A percentile compares a stretch with the other conserved stretches of the same genome.
phyloP scores from a whole-genome alignment of 1,140 invertebrate species.

The Lordiphosa mommai region DNA sequence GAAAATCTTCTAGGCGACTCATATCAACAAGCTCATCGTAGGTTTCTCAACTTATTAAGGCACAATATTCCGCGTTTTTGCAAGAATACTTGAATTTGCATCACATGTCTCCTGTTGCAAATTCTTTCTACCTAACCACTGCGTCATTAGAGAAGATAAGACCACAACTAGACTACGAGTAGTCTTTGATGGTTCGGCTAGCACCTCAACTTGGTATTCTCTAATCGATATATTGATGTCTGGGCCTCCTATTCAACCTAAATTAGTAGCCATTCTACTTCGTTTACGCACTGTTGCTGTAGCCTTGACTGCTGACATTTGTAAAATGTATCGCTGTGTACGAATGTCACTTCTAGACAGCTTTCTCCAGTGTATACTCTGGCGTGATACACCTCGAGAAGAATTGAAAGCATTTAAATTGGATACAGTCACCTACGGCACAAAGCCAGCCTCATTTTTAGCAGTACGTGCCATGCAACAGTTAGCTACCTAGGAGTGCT shows the following conservation, averaged over 20 bases:
- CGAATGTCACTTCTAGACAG: neutral
- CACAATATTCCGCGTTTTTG: no score
- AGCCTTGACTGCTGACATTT: conserved; percentile 3
- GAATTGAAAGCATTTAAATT: neutral
- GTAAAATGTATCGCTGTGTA: conserved; percentile 1
- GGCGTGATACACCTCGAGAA: neutral
- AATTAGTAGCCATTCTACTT: neutral
- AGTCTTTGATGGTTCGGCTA: neutral
- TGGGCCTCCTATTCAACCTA: neutral
- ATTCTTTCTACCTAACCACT: no score
- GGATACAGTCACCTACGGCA: neutral
- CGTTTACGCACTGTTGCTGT: neutral
- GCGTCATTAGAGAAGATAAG: neutral
- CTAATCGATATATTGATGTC: neutral
- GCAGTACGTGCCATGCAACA: conserved; percentile 1
- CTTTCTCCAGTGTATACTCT: neutral
- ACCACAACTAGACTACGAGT: neutral
- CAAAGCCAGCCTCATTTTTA: neutral
- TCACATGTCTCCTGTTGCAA: no score
- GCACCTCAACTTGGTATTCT: neutral
- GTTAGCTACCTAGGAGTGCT: neutral
- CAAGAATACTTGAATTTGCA: no score
- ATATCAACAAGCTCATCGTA: no score
- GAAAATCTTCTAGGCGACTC: no score
- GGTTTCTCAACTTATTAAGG: no score